phyloP scores from a whole-genome alignment of 2,113 vertebrate genomes.

The Erythrolamprus reginae region DNA sequence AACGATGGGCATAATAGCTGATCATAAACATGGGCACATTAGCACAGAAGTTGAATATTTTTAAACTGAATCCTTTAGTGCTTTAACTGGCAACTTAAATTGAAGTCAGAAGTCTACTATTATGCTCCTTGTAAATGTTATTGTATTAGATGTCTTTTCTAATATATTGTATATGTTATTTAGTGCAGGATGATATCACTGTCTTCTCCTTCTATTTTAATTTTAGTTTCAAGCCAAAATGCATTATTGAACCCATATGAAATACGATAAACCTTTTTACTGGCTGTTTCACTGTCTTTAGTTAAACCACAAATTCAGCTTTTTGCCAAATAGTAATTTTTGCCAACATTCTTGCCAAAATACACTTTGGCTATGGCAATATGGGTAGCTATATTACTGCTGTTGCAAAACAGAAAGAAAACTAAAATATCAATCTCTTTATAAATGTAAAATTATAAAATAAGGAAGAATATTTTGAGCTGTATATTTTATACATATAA shows the following conservation, averaged over 20 bases:
- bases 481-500: not conserved
- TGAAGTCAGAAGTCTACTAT: not conserved
- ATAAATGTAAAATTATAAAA: not conserved
- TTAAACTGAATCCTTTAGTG: not conserved
- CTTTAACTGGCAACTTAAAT: not conserved
- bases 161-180: constrained; percentile 33
- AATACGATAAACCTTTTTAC: constrained; percentile 20
- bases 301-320: constrained; percentile 27
- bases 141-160: constrained; percentile 18
- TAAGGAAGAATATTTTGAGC: not conserved
- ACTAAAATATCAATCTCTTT: constrained; percentile 36
- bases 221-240: constrained; percentile 27
- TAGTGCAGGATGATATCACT: constrained; percentile 25
- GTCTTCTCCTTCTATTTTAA: constrained; percentile 24
- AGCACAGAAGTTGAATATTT: not conserved
- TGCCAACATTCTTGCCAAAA: constrained; percentile 36
- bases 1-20: not conserved
- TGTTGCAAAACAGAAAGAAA: constrained; percentile 39
- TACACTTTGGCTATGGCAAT: constrained; percentile 35
- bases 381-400: constrained; percentile 37
- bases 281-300: constrained; percentile 19
- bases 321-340: constrained; percentile 27
- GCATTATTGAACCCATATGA: constrained; percentile 10
- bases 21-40: not conserved
- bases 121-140: not conserved